phyloP scores from a whole-genome alignment of 2,888 invertebrate genomes.

The Ophion obscuratus region DNA sequence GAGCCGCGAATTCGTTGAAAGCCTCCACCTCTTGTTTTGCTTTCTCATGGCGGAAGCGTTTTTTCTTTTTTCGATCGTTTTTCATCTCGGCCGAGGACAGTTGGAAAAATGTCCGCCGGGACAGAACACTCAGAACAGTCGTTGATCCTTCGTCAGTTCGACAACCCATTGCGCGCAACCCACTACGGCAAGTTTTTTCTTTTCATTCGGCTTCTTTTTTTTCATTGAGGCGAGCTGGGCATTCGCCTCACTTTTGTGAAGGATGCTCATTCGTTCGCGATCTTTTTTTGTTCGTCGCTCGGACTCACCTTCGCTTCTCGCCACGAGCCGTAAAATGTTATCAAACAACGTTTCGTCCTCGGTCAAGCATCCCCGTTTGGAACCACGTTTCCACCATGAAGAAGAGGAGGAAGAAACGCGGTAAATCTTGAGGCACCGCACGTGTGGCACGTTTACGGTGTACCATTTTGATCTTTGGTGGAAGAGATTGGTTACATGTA shows the following conservation, averaged over 20 bases:
- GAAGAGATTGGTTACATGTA: background rate
- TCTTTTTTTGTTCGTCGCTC: too few species aligned
- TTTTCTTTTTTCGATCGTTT: background rate
- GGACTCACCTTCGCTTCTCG: too few species aligned
- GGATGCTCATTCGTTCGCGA: background rate
- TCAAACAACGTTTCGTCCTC: too few species aligned
- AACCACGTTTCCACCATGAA: background rate
- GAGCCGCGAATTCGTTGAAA: slow-evolving; percentile 5
- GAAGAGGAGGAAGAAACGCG: too few species aligned
- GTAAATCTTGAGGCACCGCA: too few species aligned
- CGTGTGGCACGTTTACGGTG: too few species aligned
- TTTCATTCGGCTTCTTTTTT: background rate
- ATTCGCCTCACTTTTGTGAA: background rate
- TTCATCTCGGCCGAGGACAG: background rate
- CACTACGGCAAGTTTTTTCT: background rate
- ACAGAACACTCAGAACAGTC: background rate
- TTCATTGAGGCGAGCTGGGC: background rate
- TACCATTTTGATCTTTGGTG: background rate
- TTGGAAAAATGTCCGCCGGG: background rate
- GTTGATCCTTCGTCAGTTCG: slow-evolving; percentile 1
- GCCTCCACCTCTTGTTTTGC: background rate
- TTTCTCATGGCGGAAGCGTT: slow-evolving; percentile 3
- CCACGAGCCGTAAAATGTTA: too few species aligned
- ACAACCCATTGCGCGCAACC: background rate
- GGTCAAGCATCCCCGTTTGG: too few species aligned